These are phyloP conservation scores for Macroteleia sp. DNA, from an alignment of 2,888 invertebrate species.

Conservation along the genomic window DNA sequence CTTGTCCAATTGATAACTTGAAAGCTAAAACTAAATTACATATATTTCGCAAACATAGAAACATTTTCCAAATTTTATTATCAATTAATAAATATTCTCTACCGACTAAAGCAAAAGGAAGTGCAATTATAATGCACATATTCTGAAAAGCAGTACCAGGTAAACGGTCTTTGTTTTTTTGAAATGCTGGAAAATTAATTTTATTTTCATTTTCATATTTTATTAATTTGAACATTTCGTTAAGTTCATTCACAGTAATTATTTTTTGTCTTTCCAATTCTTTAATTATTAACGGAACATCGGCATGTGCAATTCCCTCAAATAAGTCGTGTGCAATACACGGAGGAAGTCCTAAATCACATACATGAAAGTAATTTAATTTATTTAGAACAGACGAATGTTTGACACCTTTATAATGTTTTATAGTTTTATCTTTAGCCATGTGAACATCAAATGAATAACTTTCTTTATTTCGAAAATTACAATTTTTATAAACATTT, in stretches of 20 bases:
- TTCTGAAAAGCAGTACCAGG: conserved; percentile 12
- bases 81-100: background rate
- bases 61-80: conserved; percentile 25
- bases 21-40: conserved; percentile 37
- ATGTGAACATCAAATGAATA: conserved; percentile 14
- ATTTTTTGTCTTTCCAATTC: conserved; percentile 41
- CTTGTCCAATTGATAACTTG: conserved; percentile 37
- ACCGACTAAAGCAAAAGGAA: conserved; percentile 13
- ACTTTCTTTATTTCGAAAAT: conserved; percentile 9
- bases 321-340: conserved; percentile 72
- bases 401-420: conserved; percentile 66
- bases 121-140: conserved; percentile 20
- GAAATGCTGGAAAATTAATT: background rate
- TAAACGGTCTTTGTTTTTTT: conserved; percentile 12
- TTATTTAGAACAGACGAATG: conserved; percentile 68
- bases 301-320: conserved; percentile 65
- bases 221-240: background rate
- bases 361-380: conserved; percentile 69
- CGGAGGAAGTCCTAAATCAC: conserved; percentile 45
- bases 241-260: conserved; percentile 1
- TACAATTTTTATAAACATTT: conserved; percentile 4
- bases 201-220: conserved; percentile 1
- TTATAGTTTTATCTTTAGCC: background rate
- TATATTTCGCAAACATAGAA: conserved; percentile 10
- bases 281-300: conserved; percentile 60